Evolutionary conservation across 2,888 invertebrate species (phyloP), one percentile per base, ranked within the genome.

Genomic region (Drosophila cognata): DNA sequence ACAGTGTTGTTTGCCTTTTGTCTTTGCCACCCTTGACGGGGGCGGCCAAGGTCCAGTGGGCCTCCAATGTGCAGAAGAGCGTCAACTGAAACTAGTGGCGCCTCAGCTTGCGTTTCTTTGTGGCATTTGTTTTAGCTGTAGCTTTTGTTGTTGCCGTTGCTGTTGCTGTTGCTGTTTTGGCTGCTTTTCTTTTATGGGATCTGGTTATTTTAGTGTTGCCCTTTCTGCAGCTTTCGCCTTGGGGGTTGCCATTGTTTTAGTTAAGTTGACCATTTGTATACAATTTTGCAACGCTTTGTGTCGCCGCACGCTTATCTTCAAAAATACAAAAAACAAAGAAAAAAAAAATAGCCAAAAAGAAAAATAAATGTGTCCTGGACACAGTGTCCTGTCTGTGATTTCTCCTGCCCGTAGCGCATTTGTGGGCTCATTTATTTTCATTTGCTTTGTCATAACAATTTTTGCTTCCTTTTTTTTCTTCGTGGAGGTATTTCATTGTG

Each of bases 211-310:
- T 70, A 71, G 71, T 79, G 71, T 68, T 73, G 53, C 56, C 70
- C 69, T 52, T 52, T 31, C 38, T 41, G 36, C 41, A 41, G 56
- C 56, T 63, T 52, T 55, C 71, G 70, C 77, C 71, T 63, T 71
- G 71, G 56, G 56, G 28, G 65, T 68, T 75, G 73, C 82, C 82
- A 78, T 88, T 85, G 88, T 89, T 81, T 79, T 84, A 82, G 83
- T 81, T 91, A 86, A 89, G 89, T 87, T 84, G 91, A 84, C 89
- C 91, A 90, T 89, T 90, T 90, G 85, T 88, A 89, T 88, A 91
- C 89, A 88, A 88, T 87, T 87, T 69, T 77, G 72, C 64, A 65
- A 61, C 70, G 67, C 71, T 81, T 79, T 78, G 74, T 81, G 74
- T 71, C 65, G 73, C 73, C 76, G 73, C 74, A 71, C 81, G 86